Evolutionary conservation across 2,888 invertebrate species (phyloP).

Genomic region (Hyles lineata): DNA sequence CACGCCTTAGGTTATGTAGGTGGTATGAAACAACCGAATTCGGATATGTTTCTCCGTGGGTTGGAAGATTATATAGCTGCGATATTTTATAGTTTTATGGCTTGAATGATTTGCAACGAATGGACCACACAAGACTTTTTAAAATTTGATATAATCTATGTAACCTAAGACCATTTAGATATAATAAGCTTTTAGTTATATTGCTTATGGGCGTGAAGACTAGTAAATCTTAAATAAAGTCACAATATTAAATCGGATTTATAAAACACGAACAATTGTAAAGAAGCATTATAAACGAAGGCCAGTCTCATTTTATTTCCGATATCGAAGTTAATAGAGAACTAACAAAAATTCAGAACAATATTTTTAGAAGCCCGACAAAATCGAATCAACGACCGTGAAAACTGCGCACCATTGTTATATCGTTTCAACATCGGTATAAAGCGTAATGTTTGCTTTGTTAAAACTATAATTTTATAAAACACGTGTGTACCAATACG

Average conservation of each 20-base stretch:
- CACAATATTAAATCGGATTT: too few species aligned
- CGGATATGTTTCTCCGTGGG: background rate
- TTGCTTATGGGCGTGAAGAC: too few species aligned
- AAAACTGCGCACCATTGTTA: background rate
- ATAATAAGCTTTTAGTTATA: too few species aligned
- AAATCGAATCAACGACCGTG: constrained; percentile 5
- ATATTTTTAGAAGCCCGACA: background rate
- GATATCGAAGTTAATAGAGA: background rate
- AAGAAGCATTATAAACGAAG: background rate
- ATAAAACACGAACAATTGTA: background rate
- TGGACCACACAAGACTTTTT: constrained; percentile 2
- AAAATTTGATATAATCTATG: background rate
- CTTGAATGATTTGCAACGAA: background rate
- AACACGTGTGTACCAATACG: constrained; percentile 31
- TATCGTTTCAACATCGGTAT: background rate
- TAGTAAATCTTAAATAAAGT: too few species aligned
- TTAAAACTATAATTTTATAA: constrained; percentile 35
- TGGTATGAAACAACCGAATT: background rate
- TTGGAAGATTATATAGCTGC: background rate
- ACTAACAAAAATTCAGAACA: background rate
- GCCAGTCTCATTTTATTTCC: background rate
- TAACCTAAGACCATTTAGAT: too few species aligned
- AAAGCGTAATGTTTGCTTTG: background rate
- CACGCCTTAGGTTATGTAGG: background rate
- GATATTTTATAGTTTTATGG: background rate